phyloP scores from a whole-genome alignment of 2,797 vertebrate species.

The Myotis pilosus region DNA sequence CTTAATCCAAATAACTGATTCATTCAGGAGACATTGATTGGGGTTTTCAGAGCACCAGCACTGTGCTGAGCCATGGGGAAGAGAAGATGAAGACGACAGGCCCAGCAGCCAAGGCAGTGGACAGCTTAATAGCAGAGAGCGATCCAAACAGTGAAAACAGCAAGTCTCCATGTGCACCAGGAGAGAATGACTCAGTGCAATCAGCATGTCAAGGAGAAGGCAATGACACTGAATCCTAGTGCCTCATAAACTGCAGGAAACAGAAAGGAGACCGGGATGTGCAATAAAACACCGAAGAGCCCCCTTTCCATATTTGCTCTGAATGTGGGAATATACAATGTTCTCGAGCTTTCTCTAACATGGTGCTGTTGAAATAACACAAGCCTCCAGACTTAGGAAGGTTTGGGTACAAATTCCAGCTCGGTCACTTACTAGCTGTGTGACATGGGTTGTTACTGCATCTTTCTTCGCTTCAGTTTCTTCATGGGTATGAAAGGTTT shows the following conservation, averaged over 20 bases:
- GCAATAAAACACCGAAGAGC: neutral
- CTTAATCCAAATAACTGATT: neutral
- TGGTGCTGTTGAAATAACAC: neutral
- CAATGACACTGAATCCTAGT: neutral
- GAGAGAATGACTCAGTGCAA: neutral
- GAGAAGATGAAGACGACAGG: neutral
- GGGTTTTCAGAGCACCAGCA: neutral
- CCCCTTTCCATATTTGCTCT: neutral
- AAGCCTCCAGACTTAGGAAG: neutral
- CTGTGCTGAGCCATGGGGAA: neutral
- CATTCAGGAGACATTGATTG: neutral
- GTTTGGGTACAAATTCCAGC: neutral
- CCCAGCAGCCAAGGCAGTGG: neutral
- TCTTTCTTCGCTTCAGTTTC: neutral
- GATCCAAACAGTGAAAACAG: neutral
- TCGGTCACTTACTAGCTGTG: neutral
- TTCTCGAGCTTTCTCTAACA: neutral
- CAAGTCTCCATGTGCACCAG: neutral
- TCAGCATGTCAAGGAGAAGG: neutral
- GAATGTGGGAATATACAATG: neutral
- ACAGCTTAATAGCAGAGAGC: neutral
- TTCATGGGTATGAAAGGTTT: neutral
- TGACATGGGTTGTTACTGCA: neutral
- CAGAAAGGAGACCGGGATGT: neutral
- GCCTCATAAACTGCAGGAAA: neutral